phyloP scores from a whole-genome alignment of 2,797 vertebrate genomes.

The Limosa lapponica region DNA sequence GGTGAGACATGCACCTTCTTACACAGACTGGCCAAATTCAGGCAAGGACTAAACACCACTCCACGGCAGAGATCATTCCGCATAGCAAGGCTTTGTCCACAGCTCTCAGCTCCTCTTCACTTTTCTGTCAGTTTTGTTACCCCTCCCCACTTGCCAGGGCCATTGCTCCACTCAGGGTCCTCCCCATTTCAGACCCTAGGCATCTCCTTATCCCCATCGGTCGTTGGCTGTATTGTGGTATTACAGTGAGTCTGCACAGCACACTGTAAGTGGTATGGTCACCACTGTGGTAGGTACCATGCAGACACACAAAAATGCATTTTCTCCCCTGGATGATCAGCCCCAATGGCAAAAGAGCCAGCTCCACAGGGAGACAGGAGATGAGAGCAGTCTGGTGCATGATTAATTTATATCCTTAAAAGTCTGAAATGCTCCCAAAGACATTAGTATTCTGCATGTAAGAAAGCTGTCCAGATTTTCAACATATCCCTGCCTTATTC shows the following conservation, averaged over 20 bases:
- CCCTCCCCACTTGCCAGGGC: background rate
- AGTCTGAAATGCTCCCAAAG: slow-evolving; percentile 34
- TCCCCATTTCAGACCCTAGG: background rate
- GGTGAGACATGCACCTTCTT: background rate
- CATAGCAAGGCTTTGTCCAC: background rate
- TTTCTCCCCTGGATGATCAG: background rate
- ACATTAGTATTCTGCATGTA: background rate
- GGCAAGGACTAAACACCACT: background rate
- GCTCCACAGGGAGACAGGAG: slow-evolving; percentile 18
- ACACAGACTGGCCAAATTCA: background rate
- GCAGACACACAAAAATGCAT: background rate
- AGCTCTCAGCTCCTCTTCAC: background rate
- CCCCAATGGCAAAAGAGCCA: background rate
- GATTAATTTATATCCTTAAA: slow-evolving; percentile 51
- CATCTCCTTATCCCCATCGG: background rate
- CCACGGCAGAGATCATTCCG: background rate
- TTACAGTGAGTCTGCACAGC: background rate
- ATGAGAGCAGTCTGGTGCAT: slow-evolving; percentile 30
- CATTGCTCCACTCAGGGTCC: background rate
- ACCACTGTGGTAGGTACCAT: background rate
- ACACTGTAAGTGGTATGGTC: background rate
- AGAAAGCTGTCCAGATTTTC: slow-evolving; percentile 38
- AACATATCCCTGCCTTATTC: background rate
- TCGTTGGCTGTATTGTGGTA: background rate
- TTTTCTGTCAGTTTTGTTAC: background rate